Evolutionary conservation across 2,797 vertebrate genomes (phyloP).

Genomic region (Pseudomugil tenellus): DNA sequence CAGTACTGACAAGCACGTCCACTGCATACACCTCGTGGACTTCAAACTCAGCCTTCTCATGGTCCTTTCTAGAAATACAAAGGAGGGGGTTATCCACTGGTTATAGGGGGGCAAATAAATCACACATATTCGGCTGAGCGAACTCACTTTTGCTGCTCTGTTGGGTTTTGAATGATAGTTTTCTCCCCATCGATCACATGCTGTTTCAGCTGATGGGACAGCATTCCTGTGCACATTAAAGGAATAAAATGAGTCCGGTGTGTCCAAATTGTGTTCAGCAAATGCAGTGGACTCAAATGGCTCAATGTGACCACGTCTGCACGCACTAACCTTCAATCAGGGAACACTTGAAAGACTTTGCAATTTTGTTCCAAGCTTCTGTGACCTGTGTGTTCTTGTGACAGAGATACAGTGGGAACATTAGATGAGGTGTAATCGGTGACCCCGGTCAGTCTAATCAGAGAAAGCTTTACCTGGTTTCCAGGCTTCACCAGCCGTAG

Average conservation of each 20-base stretch:
- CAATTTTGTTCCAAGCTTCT: constrained; percentile 98
- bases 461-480: constrained; percentile 86
- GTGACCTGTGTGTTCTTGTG: constrained; percentile 95
- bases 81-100: constrained; percentile 1
- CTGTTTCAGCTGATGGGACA: constrained; percentile 97
- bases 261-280: constrained; percentile 2
- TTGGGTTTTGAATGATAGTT: constrained; percentile 97
- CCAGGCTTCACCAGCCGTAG: constrained; percentile 96
- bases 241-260: constrained; percentile 22
- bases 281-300: background rate
- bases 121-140: background rate
- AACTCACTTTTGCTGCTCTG: constrained; percentile 94
- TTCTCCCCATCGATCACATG: constrained; percentile 98
- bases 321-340: constrained; percentile 90
- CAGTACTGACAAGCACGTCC: constrained; percentile 95
- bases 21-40: constrained; percentile 98
- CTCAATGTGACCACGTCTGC: background rate
- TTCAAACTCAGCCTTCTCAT: constrained; percentile 97
- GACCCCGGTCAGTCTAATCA: background rate
- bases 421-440: background rate
- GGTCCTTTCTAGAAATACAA: constrained; percentile 89
- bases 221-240: constrained; percentile 89
- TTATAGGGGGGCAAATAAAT: background rate
- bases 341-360: constrained; percentile 95
- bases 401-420: background rate